These are phyloP conservation scores for Cetonia aurata DNA, from an alignment of 2,888 invertebrate genomes.

Conservation along the genomic window DNA sequence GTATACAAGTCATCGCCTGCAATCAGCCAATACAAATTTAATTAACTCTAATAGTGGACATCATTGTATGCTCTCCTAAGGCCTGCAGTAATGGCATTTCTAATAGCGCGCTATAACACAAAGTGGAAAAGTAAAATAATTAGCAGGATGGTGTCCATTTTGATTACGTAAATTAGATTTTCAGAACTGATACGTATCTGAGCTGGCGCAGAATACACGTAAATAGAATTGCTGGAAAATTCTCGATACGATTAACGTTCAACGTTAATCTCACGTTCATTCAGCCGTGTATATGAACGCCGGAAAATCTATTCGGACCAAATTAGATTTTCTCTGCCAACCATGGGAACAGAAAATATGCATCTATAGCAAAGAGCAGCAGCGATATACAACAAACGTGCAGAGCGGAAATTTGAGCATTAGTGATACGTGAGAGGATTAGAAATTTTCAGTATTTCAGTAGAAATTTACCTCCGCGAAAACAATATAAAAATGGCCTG, in stretches of 20 bases:
- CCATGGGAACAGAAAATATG: constrained; percentile 1
- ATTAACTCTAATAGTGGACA: too few relatives aligned
- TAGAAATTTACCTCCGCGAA: constrained; percentile 17
- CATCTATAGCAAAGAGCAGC: constrained; percentile 17
- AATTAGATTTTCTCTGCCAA: constrained; percentile 13
- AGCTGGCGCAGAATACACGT: background rate
- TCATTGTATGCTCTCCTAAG: too few relatives aligned
- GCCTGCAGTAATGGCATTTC: too few relatives aligned
- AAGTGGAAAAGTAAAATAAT: too few relatives aligned
- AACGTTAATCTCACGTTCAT: background rate
- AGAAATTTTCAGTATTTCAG: constrained; percentile 27
- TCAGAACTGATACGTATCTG: too few relatives aligned
- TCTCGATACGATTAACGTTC: background rate
- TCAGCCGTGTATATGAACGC: background rate
- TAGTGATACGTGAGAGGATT: constrained; percentile 42
- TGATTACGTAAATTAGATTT: too few relatives aligned
- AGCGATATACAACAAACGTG: constrained; percentile 36
- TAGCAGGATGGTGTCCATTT: too few relatives aligned
- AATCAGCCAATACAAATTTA: too few relatives aligned
- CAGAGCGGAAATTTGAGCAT: constrained; percentile 24
- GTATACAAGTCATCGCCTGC: too few relatives aligned
- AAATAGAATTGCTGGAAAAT: constrained; percentile 3
- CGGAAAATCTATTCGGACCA: background rate
- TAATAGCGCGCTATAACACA: too few relatives aligned
- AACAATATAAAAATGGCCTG: background rate